A percentile compares a stretch with the other conserved stretches of the same genome.
These are phyloP conservation scores for Tipula confusa DNA, from an alignment of 2,888 invertebrate genomes.

Conservation along the genomic window DNA sequence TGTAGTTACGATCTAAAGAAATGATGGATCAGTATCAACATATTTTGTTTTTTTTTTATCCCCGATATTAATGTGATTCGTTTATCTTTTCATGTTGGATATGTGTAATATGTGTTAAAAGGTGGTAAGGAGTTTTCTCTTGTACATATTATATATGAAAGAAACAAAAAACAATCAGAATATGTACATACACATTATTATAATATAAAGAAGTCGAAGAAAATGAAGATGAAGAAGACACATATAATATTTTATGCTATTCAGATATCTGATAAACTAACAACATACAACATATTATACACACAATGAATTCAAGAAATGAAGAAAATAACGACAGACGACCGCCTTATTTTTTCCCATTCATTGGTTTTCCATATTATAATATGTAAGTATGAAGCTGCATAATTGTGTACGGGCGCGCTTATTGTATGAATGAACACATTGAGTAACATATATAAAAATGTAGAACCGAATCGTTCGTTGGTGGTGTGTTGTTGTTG, in stretches of 20 bases:
- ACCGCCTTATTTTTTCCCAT: slow-evolving; percentile 13
- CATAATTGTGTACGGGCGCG: neutral
- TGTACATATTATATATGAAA: neutral
- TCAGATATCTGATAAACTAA: neutral
- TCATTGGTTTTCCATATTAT: neutral
- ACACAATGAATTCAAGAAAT: neutral
- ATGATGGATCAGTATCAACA: neutral
- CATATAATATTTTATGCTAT: neutral
- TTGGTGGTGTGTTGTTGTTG: neutral
- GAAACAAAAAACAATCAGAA: neutral
- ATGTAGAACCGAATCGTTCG: neutral
- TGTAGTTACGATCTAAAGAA: neutral
- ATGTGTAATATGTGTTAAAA: slow-evolving; percentile 12
- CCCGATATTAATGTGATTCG: neutral
- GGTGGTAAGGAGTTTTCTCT: neutral
- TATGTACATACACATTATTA: neutral
- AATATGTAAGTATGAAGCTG: too few relatives aligned
- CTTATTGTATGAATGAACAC: slow-evolving; percentile 8
- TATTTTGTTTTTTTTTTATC: too few relatives aligned
- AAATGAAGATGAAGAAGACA: neutral
- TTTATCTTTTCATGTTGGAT: slow-evolving; percentile 3
- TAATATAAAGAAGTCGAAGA: neutral
- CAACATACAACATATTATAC: neutral
- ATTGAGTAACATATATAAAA: neutral
- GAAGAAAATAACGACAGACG: neutral